These are phyloP conservation scores for Urosaurus nigricauda DNA, from an alignment of 2,797 vertebrate species.

Conservation along the genomic window DNA sequence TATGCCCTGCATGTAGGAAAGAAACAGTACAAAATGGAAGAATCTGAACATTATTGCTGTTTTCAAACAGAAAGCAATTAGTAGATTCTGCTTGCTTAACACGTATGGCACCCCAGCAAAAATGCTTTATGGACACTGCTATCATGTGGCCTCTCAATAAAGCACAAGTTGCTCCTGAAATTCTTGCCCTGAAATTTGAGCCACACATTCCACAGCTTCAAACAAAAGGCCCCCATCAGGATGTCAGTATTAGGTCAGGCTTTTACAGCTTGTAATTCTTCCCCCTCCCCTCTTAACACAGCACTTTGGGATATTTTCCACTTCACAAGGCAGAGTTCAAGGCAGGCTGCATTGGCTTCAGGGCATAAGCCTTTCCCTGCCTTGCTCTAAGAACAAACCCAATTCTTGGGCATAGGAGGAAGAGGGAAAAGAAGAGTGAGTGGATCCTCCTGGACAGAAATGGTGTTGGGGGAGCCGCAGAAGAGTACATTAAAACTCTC, in stretches of 20 bases:
- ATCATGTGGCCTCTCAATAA: conserved; percentile 35
- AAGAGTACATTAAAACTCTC: conserved; percentile 52
- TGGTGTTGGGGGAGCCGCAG: conserved; percentile 20
- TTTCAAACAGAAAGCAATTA: not conserved
- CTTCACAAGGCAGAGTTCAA: conserved; percentile 57
- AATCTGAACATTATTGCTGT: not conserved
- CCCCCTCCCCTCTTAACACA: conserved; percentile 9
- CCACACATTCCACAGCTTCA: conserved; percentile 67
- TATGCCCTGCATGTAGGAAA: no score
- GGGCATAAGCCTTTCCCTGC: conserved; percentile 48
- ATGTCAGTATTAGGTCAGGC: conserved; percentile 76
- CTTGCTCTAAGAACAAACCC: conserved; percentile 20
- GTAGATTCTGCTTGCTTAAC: not conserved
- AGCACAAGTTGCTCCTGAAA: conserved; percentile 62
- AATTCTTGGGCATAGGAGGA: conserved; percentile 1
- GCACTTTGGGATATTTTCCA: conserved; percentile 55
- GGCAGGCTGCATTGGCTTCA: conserved; percentile 46
- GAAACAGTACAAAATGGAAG: not conserved
- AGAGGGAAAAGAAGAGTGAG: conserved; percentile 5
- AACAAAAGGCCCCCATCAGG: conserved; percentile 76
- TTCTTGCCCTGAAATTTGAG: conserved; percentile 73
- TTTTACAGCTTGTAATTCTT: conserved; percentile 52
- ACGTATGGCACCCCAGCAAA: conserved; percentile 9
- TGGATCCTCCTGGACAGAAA: conserved; percentile 37
- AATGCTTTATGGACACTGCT: conserved; percentile 34